Evolutionary conservation across 1,140 invertebrate genomes (phyloP).

Genomic region (Zaprionus taronus): DNA sequence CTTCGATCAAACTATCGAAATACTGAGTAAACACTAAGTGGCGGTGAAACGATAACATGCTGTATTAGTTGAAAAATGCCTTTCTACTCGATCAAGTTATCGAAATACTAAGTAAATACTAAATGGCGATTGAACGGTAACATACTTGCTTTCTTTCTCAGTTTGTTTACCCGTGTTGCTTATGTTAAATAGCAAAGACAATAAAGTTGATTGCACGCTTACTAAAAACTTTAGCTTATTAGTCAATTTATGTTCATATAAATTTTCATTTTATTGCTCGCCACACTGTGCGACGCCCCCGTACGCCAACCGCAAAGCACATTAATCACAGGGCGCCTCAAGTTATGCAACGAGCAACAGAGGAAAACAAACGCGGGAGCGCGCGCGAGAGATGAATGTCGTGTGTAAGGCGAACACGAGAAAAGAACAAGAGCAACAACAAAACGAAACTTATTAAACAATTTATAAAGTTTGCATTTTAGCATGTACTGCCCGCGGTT

Average conservation of each 20-base stretch:
- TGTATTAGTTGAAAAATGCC: no score
- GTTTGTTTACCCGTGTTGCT: not conserved
- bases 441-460: conserved; percentile 50
- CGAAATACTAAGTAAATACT: not conserved
- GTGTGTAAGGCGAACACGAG: not conserved
- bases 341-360: conserved; percentile 49
- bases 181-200: not conserved
- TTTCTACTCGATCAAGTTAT: not conserved
- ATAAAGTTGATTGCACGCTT: not conserved
- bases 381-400: conserved; percentile 32
- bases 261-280: conserved; percentile 1
- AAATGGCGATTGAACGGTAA: not conserved
- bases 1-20: no score
- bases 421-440: not conserved
- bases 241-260: not conserved
- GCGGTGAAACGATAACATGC: no score
- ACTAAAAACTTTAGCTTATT: not conserved
- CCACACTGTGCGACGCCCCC: not conserved
- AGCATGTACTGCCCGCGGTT: conserved; percentile 17
- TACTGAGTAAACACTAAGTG: no score
- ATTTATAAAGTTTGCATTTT: conserved; percentile 56
- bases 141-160: not conserved
- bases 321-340: conserved; percentile 37
- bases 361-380: conserved; percentile 19
- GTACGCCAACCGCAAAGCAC: conserved; percentile 11